Base-by-base conservation (phyloP, 2,113 vertebrate species). In the Puntigrus tetrazona region DNA sequence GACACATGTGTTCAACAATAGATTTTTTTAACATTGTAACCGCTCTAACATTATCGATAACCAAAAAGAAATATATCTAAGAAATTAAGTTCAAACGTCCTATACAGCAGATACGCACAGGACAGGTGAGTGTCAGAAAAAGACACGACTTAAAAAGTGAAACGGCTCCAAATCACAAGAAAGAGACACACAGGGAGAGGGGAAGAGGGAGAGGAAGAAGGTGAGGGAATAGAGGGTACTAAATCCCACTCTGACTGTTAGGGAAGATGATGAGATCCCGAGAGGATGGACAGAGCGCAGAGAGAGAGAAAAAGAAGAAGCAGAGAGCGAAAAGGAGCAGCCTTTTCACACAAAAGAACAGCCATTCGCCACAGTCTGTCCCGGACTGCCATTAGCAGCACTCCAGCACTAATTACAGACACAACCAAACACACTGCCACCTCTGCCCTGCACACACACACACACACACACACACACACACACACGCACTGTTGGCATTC, bases 211-310 rank as follows among this genome's bases (percentile, higher is more conserved):
- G 65, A 82, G 29, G 65, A 84, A 90, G 92, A 92, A 89, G 91
- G 88, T 94, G 90, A 95, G 94, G 94, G 94, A 96, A 96, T 92
- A 94, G 89, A 95, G 94, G 94, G 92, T 95, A 95, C 93, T 95
- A 96, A 96, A 95, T 95, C 94, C 95, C 93, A 95, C 96, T 95
- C 94, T 97, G 97, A 97, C 95, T 97, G 96, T 98, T 96, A 96
- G 94, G 94, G 94, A 96, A 95, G 93, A 96, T 95, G 95, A 97
- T 94, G 93, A 96, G 96, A 92, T 97, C 96, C 96, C 96, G 84
- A 84, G 96, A 95, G 96, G 93, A 93, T 83, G 93, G 94, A 93
- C 91, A 90, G 57, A 88, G 95, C 95, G 93, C 93, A 93, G 93
- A 93, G 92, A 91, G 93, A 81, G 52, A 78, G 69, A 81, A 31